A percentile compares a stretch with the other conserved stretches of the same genome.
Evolutionary conservation across 2,888 invertebrate species (phyloP).

Genomic region (Ochropleura plecta): DNA sequence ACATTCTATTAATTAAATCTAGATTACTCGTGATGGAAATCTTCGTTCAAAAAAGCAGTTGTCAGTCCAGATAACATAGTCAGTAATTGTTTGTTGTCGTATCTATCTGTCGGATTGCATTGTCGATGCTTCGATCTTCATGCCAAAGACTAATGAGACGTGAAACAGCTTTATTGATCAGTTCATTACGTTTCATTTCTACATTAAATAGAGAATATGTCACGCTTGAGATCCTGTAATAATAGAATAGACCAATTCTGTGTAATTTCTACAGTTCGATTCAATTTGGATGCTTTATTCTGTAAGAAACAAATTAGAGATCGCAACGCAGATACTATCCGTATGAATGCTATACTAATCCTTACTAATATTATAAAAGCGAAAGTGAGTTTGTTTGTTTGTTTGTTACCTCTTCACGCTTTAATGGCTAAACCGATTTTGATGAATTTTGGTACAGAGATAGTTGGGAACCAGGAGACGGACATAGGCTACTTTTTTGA

Average conservation of each 20-base stretch:
- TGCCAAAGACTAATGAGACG: conserved; percentile 2
- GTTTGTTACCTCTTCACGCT: too few relatives aligned
- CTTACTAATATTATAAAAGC: too few relatives aligned
- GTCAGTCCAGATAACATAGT: too few relatives aligned
- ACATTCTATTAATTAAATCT: too few relatives aligned
- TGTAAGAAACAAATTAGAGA: background rate
- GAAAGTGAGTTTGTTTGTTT: too few relatives aligned
- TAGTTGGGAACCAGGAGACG: too few relatives aligned
- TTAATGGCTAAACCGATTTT: too few relatives aligned
- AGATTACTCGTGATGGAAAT: too few relatives aligned
- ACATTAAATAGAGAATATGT: background rate
- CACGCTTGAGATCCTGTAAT: background rate
- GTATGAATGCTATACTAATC: too few relatives aligned
- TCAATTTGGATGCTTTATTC: background rate
- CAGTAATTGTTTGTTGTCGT: background rate
- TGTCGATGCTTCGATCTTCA: background rate
- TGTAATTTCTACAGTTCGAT: background rate
- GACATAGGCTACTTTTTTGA: too few relatives aligned
- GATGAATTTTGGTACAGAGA: too few relatives aligned
- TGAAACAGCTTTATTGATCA: conserved; percentile 16
- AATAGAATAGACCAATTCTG: background rate
- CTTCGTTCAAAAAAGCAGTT: too few relatives aligned
- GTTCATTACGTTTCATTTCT: background rate
- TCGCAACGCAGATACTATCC: background rate
- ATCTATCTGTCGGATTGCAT: background rate